Evolutionary conservation across 2,888 invertebrate species (phyloP).

Genomic region (Drosophila flavopinicola): DNA sequence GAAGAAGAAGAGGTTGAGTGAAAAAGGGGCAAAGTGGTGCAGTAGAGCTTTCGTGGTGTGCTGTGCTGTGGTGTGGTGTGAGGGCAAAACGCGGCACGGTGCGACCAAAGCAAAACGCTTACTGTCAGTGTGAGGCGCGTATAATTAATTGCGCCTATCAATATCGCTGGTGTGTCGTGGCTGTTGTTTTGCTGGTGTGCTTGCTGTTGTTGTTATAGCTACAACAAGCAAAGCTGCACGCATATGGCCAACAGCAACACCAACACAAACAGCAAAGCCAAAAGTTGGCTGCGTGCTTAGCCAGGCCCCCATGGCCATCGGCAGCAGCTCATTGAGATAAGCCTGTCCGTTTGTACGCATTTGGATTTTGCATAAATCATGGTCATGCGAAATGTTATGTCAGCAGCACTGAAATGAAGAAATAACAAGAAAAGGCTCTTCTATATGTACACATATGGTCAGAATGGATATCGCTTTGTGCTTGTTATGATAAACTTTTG

Average conservation of each 20-base stretch:
- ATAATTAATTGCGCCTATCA: slow-evolving; percentile 81
- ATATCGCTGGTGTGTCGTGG: slow-evolving; percentile 63
- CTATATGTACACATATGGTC: slow-evolving; percentile 1
- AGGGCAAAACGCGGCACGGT: slow-evolving; percentile 42
- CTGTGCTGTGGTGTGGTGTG: slow-evolving; percentile 11
- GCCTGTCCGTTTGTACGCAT: slow-evolving; percentile 73
- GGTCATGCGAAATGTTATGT: slow-evolving; percentile 75
- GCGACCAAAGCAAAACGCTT: slow-evolving; percentile 77
- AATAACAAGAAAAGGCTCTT: slow-evolving; percentile 49
- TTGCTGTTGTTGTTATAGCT: slow-evolving; percentile 19
- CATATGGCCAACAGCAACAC: slow-evolving; percentile 46
- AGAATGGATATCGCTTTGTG: slow-evolving; percentile 19
- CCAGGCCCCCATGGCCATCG: slow-evolving; percentile 39
- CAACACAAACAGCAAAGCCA: slow-evolving; percentile 16
- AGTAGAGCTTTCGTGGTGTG: too few species aligned
- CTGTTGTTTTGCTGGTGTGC: slow-evolving; percentile 24
- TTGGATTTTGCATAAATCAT: slow-evolving; percentile 78
- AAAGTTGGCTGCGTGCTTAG: slow-evolving; percentile 46
- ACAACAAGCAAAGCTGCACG: slow-evolving; percentile 48
- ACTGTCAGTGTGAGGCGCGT: slow-evolving; percentile 78
- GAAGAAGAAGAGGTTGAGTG: slow-evolving; percentile 15
- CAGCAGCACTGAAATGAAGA: slow-evolving; percentile 57
- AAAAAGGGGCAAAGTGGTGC: slow-evolving; percentile 3
- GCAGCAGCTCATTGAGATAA: slow-evolving; percentile 76
- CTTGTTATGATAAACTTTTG: slow-evolving; percentile 15